phyloP scores from a whole-genome alignment of 2,113 vertebrate species.

The Gasterosteus aculeatus region DNA sequence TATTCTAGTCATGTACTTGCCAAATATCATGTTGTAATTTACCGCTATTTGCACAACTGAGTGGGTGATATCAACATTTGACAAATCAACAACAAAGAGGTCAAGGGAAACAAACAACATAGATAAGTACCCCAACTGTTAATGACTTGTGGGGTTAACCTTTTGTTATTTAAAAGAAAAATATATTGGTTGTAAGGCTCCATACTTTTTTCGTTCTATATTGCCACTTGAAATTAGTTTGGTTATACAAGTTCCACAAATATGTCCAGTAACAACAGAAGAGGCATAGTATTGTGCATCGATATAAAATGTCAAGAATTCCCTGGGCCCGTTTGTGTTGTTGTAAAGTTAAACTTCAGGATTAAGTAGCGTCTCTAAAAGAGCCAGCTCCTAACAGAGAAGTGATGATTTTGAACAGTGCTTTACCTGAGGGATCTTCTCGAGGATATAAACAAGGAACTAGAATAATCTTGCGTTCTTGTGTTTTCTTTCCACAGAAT shows the following conservation, averaged over 20 bases:
- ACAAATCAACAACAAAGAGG: constrained; percentile 4
- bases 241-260: constrained; percentile 2
- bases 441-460: constrained; percentile 13
- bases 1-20: neutral
- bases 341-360: constrained; percentile 19
- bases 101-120: neutral
- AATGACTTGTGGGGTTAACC: neutral
- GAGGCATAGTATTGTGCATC: constrained; percentile 5
- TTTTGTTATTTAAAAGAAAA: neutral
- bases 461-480: constrained; percentile 6
- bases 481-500: neutral
- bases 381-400: constrained; percentile 13
- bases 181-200: neutral
- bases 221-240: neutral
- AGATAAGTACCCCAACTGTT: neutral
- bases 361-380: constrained; percentile 22
- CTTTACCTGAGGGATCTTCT: constrained; percentile 31
- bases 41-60: neutral
- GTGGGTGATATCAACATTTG: neutral
- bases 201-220: neutral
- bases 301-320: constrained; percentile 35
- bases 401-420: constrained; percentile 24
- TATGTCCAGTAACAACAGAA: constrained; percentile 9
- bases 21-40: neutral
- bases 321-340: constrained; percentile 16